A percentile compares a stretch with the other conserved stretches of the same genome.
These are phyloP conservation scores for Microdon myrmicae DNA, from an alignment of 2,888 invertebrate genomes.

Conservation along the genomic window DNA sequence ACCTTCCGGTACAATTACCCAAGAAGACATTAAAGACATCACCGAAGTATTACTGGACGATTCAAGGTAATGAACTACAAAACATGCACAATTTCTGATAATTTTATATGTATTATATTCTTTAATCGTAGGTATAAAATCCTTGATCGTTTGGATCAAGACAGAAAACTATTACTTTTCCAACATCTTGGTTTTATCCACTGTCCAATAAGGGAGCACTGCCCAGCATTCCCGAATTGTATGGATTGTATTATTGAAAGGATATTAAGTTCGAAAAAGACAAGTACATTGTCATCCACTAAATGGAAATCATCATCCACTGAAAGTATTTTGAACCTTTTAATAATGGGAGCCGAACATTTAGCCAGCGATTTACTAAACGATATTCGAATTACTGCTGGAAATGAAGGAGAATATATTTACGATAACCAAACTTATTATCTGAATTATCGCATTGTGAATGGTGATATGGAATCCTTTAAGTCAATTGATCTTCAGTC, in stretches of 20 bases:
- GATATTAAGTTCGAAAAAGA: slow-evolving; percentile 73
- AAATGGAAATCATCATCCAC: slow-evolving; percentile 59
- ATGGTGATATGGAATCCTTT: slow-evolving; percentile 88
- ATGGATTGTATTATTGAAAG: slow-evolving; percentile 82
- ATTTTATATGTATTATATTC: slow-evolving; percentile 1
- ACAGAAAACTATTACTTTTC: slow-evolving; percentile 91
- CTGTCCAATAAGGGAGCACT: slow-evolving; percentile 93
- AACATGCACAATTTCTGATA: slow-evolving; percentile 3
- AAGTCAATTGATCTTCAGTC: slow-evolving; percentile 87
- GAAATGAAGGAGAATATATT: slow-evolving; percentile 83
- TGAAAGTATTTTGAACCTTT: slow-evolving; percentile 76
- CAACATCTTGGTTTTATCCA: slow-evolving; percentile 96
- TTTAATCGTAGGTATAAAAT: slow-evolving; percentile 81
- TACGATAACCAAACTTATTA: slow-evolving; percentile 83
- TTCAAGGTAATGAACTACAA: slow-evolving; percentile 73
- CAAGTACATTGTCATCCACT: slow-evolving; percentile 67
- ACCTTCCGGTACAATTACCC: slow-evolving; percentile 89
- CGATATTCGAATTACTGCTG: slow-evolving; percentile 86
- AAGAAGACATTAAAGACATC: slow-evolving; percentile 93
- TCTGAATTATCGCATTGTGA: slow-evolving; percentile 86
- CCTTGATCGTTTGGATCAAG: slow-evolving; percentile 92
- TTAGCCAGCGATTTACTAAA: slow-evolving; percentile 88
- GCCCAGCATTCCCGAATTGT: slow-evolving; percentile 87
- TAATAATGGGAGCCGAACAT: slow-evolving; percentile 87
- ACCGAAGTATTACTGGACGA: slow-evolving; percentile 92